Conservation (phyloP, 2,113 vertebrate species). For the Boulengerochromis microlepis region DNA sequence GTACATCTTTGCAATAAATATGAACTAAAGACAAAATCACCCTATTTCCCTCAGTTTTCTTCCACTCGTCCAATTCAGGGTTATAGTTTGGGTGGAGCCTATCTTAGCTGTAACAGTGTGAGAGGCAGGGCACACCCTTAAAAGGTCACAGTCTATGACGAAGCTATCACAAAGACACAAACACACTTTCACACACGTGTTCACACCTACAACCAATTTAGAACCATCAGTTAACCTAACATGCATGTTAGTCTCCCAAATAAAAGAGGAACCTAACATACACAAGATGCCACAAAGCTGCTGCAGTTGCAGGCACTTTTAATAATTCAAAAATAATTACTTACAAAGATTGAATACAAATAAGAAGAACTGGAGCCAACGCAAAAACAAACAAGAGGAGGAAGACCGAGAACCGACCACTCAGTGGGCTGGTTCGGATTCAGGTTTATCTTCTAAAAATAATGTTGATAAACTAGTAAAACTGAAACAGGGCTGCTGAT, state of each 20-base stretch:
- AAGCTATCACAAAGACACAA: neutral
- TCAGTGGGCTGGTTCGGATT: neutral
- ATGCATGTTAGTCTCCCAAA: neutral
- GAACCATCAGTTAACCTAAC: neutral
- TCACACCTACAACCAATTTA: neutral
- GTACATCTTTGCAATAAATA: slow-evolving; percentile 50
- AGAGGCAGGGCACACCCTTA: neutral
- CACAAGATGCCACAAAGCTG: neutral
- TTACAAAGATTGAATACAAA: neutral
- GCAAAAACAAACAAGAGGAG: neutral
- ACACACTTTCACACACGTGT: neutral
- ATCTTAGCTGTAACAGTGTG: neutral
- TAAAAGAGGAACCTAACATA: neutral
- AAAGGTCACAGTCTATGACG: neutral
- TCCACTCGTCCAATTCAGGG: neutral
- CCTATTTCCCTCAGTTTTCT: neutral
- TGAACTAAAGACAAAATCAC: neutral
- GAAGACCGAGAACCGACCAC: neutral
- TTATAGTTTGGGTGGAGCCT: neutral
- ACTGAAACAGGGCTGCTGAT: neutral
- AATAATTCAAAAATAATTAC: neutral
- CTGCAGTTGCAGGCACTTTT: neutral
- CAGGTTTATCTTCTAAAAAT: neutral
- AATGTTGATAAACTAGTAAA: neutral
- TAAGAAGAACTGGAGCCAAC: neutral